Conservation (phyloP, 2,888 invertebrate species). For the Melolontha melolontha region DNA sequence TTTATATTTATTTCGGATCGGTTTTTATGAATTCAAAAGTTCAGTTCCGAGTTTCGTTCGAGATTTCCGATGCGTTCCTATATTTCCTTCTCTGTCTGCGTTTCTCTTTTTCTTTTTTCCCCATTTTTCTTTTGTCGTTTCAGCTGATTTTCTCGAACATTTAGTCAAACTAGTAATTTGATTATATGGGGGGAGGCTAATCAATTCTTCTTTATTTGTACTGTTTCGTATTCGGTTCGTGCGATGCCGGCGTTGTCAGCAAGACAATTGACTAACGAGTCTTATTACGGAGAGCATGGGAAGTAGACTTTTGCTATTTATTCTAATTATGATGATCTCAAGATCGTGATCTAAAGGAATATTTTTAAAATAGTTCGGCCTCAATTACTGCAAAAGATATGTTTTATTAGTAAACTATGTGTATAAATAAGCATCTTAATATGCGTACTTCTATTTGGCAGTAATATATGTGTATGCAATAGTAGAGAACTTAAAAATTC, state of each 20-base stretch:
- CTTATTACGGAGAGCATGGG: slow-evolving; percentile 35
- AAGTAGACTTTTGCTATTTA: slow-evolving; percentile 17
- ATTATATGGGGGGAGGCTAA: slow-evolving; percentile 47
- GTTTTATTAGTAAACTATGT: too few species aligned
- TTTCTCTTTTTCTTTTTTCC: slow-evolving; percentile 21
- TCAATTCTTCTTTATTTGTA: slow-evolving; percentile 47
- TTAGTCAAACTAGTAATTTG: slow-evolving; percentile 50
- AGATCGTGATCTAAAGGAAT: not conserved
- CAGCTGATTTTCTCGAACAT: slow-evolving; percentile 47
- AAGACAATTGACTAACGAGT: slow-evolving; percentile 50
- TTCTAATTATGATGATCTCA: slow-evolving; percentile 10
- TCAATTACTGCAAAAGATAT: too few species aligned
- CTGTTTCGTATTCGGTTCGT: slow-evolving; percentile 45
- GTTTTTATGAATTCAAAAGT: slow-evolving; percentile 40
- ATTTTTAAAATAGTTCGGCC: not conserved
- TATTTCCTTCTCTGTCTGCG: slow-evolving; percentile 18
- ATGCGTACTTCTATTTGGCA: too few species aligned
- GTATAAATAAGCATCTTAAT: too few species aligned
- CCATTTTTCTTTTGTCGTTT: slow-evolving; percentile 43
- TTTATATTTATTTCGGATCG: slow-evolving; percentile 35
- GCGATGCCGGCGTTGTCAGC: slow-evolving; percentile 43
- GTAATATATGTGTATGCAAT: too few species aligned
- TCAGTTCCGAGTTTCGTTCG: slow-evolving; percentile 25
- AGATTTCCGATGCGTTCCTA: slow-evolving; percentile 16
- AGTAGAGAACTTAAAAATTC: too few species aligned